A percentile compares a stretch with the other conserved stretches of the same genome.
Evolutionary conservation across 2,797 vertebrate species (phyloP).

Genomic region (Aplochiton taeniatus): DNA sequence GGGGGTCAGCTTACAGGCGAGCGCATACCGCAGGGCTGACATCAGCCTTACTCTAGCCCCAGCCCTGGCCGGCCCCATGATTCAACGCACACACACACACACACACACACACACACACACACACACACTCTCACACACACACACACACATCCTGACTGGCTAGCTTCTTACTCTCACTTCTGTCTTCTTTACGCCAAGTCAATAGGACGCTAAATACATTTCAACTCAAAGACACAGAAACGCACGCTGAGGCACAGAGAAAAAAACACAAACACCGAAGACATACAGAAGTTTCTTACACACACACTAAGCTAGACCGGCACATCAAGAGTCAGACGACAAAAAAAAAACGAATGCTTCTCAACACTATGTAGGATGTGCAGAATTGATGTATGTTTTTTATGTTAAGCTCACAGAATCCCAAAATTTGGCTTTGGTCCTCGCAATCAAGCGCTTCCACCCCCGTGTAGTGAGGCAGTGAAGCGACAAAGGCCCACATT

Average conservation of each 20-base stretch:
- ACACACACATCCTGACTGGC: constrained; percentile 5
- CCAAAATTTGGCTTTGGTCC: constrained; percentile 10
- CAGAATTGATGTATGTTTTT: constrained; percentile 1
- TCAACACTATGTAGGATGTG: neutral
- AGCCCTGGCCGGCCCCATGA: constrained; percentile 39
- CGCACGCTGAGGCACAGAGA: neutral
- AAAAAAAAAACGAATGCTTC: neutral
- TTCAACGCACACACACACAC: constrained; percentile 31
- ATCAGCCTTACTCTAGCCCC: constrained; percentile 46
- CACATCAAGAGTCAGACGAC: too few relatives aligned
- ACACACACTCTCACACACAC: constrained; percentile 13
- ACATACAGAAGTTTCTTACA: too few relatives aligned
- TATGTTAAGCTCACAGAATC: constrained; percentile 2
- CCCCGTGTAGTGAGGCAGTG: neutral
- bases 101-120: constrained; percentile 7
- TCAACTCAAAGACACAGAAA: neutral
- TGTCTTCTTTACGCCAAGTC: neutral
- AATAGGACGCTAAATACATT: neutral
- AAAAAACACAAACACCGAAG: neutral
- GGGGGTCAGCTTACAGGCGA: constrained; percentile 52
- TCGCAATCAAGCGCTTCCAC: neutral
- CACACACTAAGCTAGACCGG: too few relatives aligned
- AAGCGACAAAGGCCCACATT: neutral
- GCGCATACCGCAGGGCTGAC: constrained; percentile 63
- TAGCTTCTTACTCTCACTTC: neutral